Base-by-base conservation (phyloP, 92 coral and sea anemone genomes). In the Chrysogorgia sp. region DNA sequence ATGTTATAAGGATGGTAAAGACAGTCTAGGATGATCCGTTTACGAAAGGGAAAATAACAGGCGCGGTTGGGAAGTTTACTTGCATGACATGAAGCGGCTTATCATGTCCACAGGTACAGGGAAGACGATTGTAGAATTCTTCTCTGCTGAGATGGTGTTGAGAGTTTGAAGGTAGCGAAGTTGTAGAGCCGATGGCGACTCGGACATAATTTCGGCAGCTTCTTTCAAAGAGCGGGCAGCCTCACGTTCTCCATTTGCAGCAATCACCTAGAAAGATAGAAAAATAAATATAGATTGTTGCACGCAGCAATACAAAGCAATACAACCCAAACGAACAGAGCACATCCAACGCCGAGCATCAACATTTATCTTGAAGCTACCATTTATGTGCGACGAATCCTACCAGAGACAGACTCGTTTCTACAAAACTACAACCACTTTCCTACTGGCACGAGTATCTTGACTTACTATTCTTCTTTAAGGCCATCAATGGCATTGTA, bases 161-260 rank as follows among this genome's bases (percentile, higher is more conserved):
- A 92, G 85, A 7, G 94, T 90, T 81, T 92, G 97, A 40, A 92
- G 86, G 78, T 92, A 92, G 55, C 97, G 89, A 22, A 92, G 94
- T 89, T 92, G 97, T 20, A 92, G 88, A 23, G 97, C 97, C 40
- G 90, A 84, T 25, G 97, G 88, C 4, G 93, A 87, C 66, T 92
- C 97, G 24, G 97, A 86, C 71, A 92, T 92, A 63, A 92, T 86
- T 80, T 92, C 94, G 10, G 97, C 86, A 56, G 97, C 97, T 58
- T 92, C 97, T 88, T 92, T 92, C 75, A 92, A 84, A 0, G 97
- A 86, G 22, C 97, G 94, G 13, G 97, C 90, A 17, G 97, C 97
- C 74, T 92, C 90, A 84, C 86, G 86, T 63, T 92, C 97, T 34
- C 97, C 97, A 43, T 92, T 92, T 9, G 97, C 97, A 35, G 97